phyloP scores from a whole-genome alignment of 2,113 vertebrate species.

The Phoenicopterus ruber region DNA sequence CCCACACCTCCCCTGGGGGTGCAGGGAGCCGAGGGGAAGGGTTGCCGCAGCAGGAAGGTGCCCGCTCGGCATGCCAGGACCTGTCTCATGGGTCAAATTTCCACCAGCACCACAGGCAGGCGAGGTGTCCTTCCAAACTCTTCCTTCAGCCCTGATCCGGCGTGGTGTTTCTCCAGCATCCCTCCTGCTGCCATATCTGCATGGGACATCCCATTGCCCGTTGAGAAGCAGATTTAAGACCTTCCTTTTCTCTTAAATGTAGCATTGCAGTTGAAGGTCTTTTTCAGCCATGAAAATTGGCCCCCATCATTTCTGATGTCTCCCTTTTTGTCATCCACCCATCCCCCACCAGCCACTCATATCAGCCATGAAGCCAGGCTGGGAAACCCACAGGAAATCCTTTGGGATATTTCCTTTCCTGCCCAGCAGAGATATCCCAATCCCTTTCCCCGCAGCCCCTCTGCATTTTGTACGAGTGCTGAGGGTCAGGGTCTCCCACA shows the following conservation, averaged over 20 bases:
- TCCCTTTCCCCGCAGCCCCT: not conserved
- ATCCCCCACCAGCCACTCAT: not conserved
- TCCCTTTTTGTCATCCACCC: not conserved
- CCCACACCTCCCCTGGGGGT: not conserved
- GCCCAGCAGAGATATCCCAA: not conserved
- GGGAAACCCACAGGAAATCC: conserved; percentile 2
- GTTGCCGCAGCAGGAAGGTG: not conserved
- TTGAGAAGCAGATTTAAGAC: not conserved
- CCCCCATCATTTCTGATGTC: not conserved
- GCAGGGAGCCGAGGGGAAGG: not conserved
- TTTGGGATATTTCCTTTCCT: conserved; percentile 5
- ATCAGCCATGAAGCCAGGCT: not conserved
- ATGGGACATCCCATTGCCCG: not conserved
- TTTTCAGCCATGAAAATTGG: not conserved
- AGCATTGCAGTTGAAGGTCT: not conserved
- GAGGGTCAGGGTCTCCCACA: not conserved
- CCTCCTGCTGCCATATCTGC: not conserved
- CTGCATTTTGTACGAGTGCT: not conserved
- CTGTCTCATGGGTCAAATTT: not conserved
- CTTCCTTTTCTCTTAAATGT: not conserved
- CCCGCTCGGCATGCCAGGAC: accelerated
- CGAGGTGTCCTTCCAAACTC: not conserved
- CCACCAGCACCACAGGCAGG: not conserved
- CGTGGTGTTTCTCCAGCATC: not conserved
- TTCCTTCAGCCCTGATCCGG: not conserved